Evolutionary conservation across 2,113 vertebrate genomes (phyloP).

Genomic region (Ageneiosus marmoratus): DNA sequence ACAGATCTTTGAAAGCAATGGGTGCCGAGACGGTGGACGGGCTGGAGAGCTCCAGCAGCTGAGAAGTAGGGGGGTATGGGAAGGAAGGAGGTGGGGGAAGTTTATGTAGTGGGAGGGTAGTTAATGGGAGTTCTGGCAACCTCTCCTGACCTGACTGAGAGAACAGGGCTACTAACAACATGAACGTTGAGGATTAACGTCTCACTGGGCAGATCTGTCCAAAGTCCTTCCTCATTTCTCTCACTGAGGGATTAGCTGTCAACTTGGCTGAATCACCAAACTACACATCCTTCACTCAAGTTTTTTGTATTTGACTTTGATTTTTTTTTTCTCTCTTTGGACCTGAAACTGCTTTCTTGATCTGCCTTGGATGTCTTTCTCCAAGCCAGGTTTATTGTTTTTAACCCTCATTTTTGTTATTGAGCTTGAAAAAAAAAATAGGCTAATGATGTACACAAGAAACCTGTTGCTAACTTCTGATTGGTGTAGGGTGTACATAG

Average conservation of each 20-base stretch:
- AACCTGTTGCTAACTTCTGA: neutral
- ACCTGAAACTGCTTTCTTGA: neutral
- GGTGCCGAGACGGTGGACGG: slow-evolving; percentile 47
- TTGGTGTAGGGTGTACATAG: neutral
- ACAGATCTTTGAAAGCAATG: slow-evolving; percentile 54
- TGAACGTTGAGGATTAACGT: slow-evolving; percentile 70
- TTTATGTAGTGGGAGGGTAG: slow-evolving; percentile 24
- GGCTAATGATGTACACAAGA: neutral
- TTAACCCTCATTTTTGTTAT: slow-evolving; percentile 17
- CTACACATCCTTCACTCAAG: slow-evolving; percentile 14
- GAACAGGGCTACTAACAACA: slow-evolving; percentile 51
- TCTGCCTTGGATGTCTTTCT: neutral
- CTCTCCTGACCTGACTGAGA: slow-evolving; percentile 35
- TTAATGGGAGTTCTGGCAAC: slow-evolving; percentile 37
- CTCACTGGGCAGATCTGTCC: slow-evolving; percentile 62
- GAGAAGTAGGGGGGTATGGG: neutral
- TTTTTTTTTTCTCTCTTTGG: neutral
- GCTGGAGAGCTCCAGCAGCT: slow-evolving; percentile 38
- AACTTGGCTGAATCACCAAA: slow-evolving; percentile 36
- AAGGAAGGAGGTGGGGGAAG: neutral
- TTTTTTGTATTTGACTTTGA: slow-evolving; percentile 1
- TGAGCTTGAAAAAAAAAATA: neutral
- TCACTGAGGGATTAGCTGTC: slow-evolving; percentile 57
- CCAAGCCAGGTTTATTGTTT: slow-evolving; percentile 51
- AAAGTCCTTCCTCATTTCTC: slow-evolving; percentile 56